Evolutionary conservation across 2,113 vertebrate species (phyloP), one percentile per base, ranked within the genome.

Genomic region (Myrmecobius fasciatus): DNA sequence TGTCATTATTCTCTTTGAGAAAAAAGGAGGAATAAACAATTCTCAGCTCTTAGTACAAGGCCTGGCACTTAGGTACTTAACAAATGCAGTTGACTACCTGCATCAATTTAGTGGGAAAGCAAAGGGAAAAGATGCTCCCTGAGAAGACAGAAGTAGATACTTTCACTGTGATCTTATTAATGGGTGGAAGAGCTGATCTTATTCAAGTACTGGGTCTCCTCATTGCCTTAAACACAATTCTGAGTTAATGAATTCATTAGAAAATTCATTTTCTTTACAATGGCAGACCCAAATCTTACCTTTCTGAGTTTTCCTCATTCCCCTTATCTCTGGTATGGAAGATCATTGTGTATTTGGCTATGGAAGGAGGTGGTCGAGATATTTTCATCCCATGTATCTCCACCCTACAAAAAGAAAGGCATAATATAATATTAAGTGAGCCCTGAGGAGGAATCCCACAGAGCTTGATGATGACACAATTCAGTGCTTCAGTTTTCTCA

Each of bases 321-420:
- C 99, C 99, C 0, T 89, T 98, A 98, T 99, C 99, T 90, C 99
- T 98, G 24, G 99, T 99, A 95, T 99, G 99, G 95, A 99, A 99
- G 96, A 99, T 99, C 99, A 99, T 99, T 0, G 99, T 99, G 53
- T 99, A 99, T 95, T 99, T 99, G 83, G 98, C 99, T 11, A 99
- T 91, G 0, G 98, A 97, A 8, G 99, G 97, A 0, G 99, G 94
- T 0, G 99, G 99, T 3, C 99, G 98, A 25, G 99, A 91, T 53
- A 99, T 99, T 96, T 97, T 98, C 99, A 99, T 99, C 93, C 98
- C 99, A 89, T 99, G 99, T n/a, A 99, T 98, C 94, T 99, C 98
- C 92, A 99, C 99, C 97, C 99, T 99, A 97, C 36, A 96, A 97
- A 96, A 96, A 95, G 46, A 90, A 26, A 11, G 28, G 0, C 91